These are phyloP conservation scores for Chauna torquata DNA, from an alignment of 2,113 vertebrate species.

Conservation along the genomic window DNA sequence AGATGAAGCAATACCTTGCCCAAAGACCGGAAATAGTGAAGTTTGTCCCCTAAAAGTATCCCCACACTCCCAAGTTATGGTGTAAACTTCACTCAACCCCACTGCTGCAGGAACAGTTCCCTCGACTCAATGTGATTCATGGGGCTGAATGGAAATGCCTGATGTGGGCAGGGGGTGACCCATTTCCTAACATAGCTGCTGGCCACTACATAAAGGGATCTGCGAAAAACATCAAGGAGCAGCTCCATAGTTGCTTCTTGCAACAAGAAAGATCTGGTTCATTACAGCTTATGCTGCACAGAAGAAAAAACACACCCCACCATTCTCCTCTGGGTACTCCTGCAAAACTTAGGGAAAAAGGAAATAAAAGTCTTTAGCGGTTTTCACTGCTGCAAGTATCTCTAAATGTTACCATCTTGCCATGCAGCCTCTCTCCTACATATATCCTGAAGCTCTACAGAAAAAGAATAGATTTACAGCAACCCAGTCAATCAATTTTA, in stretches of 20 bases:
- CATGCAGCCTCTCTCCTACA: not conserved
- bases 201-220: not conserved
- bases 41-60: not conserved
- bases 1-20: not conserved
- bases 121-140: rapidly evolving
- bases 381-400: not conserved
- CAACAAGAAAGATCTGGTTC: not conserved
- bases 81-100: not conserved
- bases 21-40: not conserved
- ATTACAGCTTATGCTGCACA: not conserved
- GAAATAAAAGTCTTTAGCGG: not conserved
- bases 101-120: not conserved
- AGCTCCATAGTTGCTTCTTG: not conserved
- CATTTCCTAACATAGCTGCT: not conserved
- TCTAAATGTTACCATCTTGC: not conserved
- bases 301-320: not conserved
- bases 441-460: not conserved
- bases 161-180: not conserved
- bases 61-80: not conserved
- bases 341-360: not conserved
- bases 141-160: not conserved
- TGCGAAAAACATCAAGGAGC: not conserved
- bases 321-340: not conserved
- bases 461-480: not conserved
- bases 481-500: not conserved